These are phyloP conservation scores for Hepsetus odoe DNA, from an alignment of 2,113 vertebrate species.

Conservation along the genomic window DNA sequence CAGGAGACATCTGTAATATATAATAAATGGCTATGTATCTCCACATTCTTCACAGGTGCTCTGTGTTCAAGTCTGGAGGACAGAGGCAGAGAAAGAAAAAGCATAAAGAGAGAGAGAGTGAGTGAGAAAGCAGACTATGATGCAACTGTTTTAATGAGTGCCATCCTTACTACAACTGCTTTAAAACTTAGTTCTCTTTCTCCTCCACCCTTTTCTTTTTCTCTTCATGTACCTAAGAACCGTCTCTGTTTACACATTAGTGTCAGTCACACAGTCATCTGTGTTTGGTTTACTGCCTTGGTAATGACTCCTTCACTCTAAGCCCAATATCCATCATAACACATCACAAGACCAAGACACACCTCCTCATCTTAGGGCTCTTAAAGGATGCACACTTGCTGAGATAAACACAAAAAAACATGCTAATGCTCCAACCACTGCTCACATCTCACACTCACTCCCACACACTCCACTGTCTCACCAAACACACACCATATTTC, in stretches of 20 bases:
- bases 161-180: background rate
- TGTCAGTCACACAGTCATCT: slow-evolving; percentile 32
- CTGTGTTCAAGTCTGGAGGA: background rate
- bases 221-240: background rate
- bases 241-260: slow-evolving; percentile 31
- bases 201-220: slow-evolving; percentile 16
- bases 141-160: slow-evolving; percentile 34
- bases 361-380: background rate
- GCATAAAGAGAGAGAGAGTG: slow-evolving; percentile 1
- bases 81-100: background rate
- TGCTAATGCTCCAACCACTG: background rate
- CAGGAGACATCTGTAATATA: slow-evolving; percentile 4
- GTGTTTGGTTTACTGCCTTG: slow-evolving; percentile 42
- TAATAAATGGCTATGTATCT: background rate
- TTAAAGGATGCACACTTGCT: slow-evolving; percentile 15
- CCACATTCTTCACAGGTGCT: background rate
- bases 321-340: slow-evolving; percentile 33
- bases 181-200: background rate
- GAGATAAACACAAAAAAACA: slow-evolving; percentile 15
- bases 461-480: background rate
- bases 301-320: slow-evolving; percentile 16
- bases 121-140: slow-evolving; percentile 1
- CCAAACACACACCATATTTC: background rate
- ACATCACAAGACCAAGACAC: slow-evolving; percentile 28
- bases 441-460: background rate